Evolutionary conservation across 2,113 vertebrate genomes (phyloP).

Genomic region (Hyperoodon ampullatus): DNA sequence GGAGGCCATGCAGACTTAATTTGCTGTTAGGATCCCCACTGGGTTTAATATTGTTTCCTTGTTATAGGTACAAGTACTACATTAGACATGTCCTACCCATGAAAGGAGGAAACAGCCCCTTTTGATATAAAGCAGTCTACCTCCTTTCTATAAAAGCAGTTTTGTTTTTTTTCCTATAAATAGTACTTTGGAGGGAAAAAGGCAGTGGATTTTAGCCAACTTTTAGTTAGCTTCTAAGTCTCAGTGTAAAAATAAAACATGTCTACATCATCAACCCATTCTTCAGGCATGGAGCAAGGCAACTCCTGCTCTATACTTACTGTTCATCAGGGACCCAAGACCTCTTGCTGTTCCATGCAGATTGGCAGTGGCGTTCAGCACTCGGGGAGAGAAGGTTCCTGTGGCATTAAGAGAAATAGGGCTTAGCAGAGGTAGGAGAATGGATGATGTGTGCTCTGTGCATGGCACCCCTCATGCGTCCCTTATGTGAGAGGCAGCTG

Average conservation of each 20-base stretch:
- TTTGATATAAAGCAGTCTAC: neutral
- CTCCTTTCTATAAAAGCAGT: neutral
- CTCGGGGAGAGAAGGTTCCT: neutral
- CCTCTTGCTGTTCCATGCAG: neutral
- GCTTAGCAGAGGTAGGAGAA: neutral
- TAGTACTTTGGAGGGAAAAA: neutral
- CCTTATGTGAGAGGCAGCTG: slow-evolving; percentile 41
- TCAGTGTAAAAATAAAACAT: slow-evolving; percentile 4
- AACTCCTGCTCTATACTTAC: neutral
- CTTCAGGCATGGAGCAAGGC: neutral
- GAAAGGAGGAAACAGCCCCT: neutral
- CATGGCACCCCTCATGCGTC: neutral
- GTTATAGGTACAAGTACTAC: neutral
- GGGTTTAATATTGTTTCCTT: neutral
- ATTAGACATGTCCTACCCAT: neutral
- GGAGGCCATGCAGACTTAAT: neutral
- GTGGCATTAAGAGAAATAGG: neutral
- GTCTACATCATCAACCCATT: neutral
- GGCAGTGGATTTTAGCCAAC: neutral
- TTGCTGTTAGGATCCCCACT: neutral
- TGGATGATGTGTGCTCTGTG: neutral
- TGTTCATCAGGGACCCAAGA: neutral
- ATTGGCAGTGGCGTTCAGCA: neutral
- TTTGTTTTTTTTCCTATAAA: neutral
- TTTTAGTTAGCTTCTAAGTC: slow-evolving; percentile 51